A percentile compares a stretch with the other conserved stretches of the same genome.
Evolutionary conservation across 2,797 vertebrate species (phyloP).

Genomic region (Enteromius radiatus): DNA sequence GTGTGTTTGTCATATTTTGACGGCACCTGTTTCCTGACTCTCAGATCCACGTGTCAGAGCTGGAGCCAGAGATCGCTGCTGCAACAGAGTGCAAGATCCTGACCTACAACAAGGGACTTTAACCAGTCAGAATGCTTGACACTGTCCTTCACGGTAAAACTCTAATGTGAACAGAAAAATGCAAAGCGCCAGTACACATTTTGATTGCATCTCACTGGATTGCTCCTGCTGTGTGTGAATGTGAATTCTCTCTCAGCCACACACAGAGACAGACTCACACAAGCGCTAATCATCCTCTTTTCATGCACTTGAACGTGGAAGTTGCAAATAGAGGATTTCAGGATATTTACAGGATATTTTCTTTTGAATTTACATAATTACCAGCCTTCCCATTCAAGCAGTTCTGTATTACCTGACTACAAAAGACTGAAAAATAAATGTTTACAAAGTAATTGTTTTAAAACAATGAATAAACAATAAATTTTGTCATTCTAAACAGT

Average conservation of each 20-base stretch:
- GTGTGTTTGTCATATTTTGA: not conserved
- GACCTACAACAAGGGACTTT: constrained; percentile 93
- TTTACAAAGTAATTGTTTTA: constrained; percentile 1
- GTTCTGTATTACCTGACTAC: not conserved
- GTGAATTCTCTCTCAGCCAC: constrained; percentile 47
- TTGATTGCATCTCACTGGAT: constrained; percentile 35
- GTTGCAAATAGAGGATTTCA: constrained; percentile 21
- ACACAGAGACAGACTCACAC: constrained; percentile 45
- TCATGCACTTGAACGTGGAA: constrained; percentile 3
- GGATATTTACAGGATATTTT: constrained; percentile 28
- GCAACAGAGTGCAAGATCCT: constrained; percentile 84
- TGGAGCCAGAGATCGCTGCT: constrained; percentile 88
- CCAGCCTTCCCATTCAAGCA: not conserved
- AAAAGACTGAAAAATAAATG: not conserved
- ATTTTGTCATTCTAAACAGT: not conserved
- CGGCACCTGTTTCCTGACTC: constrained; percentile 73
- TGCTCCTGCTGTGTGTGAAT: constrained; percentile 51
- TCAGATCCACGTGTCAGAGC: constrained; percentile 84
- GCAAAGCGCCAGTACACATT: constrained; percentile 15
- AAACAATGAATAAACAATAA: not conserved
- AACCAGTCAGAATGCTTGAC: constrained; percentile 59
- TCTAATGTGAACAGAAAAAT: constrained; percentile 24
- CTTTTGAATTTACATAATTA: not conserved
- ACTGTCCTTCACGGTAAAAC: not conserved
- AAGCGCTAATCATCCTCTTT: constrained; percentile 42